Conservation (phyloP, 2,888 invertebrate species). For the Formica aserva region DNA sequence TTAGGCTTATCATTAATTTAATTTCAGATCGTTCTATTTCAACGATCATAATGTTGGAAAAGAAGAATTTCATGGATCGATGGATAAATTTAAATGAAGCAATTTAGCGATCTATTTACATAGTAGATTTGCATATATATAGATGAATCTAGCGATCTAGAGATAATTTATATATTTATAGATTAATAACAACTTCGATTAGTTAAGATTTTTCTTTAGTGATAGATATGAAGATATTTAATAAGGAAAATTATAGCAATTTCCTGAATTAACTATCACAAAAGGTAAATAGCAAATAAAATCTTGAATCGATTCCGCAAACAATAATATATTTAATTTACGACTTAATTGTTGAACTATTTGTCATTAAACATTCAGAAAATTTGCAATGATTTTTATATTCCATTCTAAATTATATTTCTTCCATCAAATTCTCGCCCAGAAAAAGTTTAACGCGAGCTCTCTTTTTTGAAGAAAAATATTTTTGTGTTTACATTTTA, state of each 20-base stretch:
- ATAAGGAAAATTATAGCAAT: not conserved
- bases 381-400: not conserved
- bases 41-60: not conserved
- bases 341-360: not conserved
- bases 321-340: not conserved
- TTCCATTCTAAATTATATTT: not conserved
- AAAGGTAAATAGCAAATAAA: not conserved
- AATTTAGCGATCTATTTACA: not conserved
- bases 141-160: not conserved
- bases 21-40: slow-evolving; percentile 8
- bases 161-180: not conserved
- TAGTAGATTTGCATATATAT: not conserved
- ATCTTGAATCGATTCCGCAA: not conserved
- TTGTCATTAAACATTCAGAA: not conserved
- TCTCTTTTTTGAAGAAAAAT: not conserved
- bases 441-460: not conserved
- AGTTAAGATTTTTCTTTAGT: not conserved
- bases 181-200: not conserved
- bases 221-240: not conserved
- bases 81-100: slow-evolving; percentile 20
- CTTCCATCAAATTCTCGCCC: not conserved
- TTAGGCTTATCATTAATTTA: not conserved
- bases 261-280: not conserved
- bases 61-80: not conserved
- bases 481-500: not conserved